Evolutionary conservation across 1,140 invertebrate species (phyloP).

Genomic region (Sipha flava): DNA sequence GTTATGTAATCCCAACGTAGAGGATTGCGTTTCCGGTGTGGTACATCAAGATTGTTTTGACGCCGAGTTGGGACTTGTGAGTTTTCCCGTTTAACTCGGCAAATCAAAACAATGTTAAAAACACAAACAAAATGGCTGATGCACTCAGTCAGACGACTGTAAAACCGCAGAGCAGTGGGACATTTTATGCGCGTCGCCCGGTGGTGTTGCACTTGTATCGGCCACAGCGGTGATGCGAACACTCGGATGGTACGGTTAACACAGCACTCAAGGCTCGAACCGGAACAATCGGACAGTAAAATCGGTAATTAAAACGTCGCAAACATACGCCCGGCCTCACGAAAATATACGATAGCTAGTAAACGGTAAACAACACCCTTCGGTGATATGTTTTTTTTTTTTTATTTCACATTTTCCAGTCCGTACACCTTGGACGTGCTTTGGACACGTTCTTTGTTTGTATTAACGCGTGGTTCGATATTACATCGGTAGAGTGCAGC

Average conservation of each 20-base stretch:
- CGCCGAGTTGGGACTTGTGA: not conserved
- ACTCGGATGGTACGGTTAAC: not conserved
- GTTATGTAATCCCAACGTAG: conserved; percentile 32
- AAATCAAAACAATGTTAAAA: not conserved
- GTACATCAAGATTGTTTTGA: conserved; percentile 25
- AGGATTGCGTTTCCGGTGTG: conserved; percentile 16
- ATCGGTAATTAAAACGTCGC: not conserved
- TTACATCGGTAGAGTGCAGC: conserved; percentile 9
- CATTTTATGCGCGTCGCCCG: not conserved
- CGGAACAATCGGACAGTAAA: not conserved
- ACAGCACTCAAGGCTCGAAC: not conserved
- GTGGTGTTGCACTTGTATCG: not conserved
- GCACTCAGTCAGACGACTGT: not conserved
- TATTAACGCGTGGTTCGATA: not conserved
- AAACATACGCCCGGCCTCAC: conserved; percentile 8
- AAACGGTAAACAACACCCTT: conserved; percentile 33
- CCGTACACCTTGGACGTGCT: conserved; percentile 29
- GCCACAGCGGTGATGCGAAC: not conserved
- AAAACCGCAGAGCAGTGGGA: not conserved
- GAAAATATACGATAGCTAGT: not conserved
- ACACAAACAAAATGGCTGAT: conserved; percentile 30
- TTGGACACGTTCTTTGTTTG: conserved; percentile 32
- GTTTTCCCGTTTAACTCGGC: not conserved
- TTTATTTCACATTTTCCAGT: conserved; percentile 29
- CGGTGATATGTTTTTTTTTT: conserved; percentile 30